A percentile compares a stretch with the other conserved stretches of the same genome.
These are phyloP conservation scores for Nowickia ferox DNA, from an alignment of 2,888 invertebrate genomes.

Conservation along the genomic window DNA sequence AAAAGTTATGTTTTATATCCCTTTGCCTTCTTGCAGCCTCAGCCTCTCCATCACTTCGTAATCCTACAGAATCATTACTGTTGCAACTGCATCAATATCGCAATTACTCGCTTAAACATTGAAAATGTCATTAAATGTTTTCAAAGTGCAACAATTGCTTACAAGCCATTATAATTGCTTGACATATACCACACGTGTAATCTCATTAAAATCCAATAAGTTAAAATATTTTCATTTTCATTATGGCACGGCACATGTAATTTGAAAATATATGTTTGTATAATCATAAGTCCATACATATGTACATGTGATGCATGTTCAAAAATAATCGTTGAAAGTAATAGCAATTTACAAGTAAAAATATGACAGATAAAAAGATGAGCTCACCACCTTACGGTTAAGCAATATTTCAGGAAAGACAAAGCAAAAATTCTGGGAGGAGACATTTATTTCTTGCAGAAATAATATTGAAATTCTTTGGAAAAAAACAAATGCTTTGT, in stretches of 20 bases:
- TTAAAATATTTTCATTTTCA: slow-evolving; percentile 81
- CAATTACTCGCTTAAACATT: not conserved
- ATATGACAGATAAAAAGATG: not conserved
- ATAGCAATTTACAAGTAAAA: not conserved
- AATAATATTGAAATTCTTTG: too few relatives aligned
- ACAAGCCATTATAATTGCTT: slow-evolving; percentile 39
- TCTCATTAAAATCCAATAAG: slow-evolving; percentile 82
- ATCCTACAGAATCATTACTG: not conserved
- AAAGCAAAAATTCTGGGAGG: too few relatives aligned
- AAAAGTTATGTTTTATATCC: not conserved
- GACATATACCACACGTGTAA: slow-evolving; percentile 78
- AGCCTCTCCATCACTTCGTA: not conserved
- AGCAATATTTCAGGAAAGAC: not conserved
- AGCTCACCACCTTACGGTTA: not conserved
- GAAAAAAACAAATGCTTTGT: too few relatives aligned
- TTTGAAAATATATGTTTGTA: not conserved
- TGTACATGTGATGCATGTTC: not conserved
- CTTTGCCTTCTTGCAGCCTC: not conserved
- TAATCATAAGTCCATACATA: not conserved
- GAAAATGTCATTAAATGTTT: slow-evolving; percentile 18
- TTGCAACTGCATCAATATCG: not conserved
- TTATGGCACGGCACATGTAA: slow-evolving; percentile 63
- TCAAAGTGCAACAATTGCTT: slow-evolving; percentile 20
- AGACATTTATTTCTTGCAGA: too few relatives aligned
- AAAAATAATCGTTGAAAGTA: not conserved